phyloP scores from a whole-genome alignment of 1,140 invertebrate species.

The Sycobia sp. region DNA sequence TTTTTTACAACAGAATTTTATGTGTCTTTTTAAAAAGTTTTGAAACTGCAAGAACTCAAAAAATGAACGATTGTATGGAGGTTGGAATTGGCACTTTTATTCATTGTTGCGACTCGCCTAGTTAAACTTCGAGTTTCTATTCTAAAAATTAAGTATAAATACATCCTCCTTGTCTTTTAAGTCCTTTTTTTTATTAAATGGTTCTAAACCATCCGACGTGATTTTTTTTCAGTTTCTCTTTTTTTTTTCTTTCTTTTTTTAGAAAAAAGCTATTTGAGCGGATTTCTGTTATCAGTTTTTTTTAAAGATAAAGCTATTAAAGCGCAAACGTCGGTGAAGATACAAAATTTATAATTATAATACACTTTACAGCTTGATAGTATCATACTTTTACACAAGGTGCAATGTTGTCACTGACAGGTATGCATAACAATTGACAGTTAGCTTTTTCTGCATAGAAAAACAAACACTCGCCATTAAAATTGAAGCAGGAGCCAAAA shows the following conservation, averaged over 20 bases:
- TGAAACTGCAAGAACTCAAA: constrained; percentile 27
- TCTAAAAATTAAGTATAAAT: constrained; percentile 37
- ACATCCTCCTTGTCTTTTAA: constrained; percentile 24
- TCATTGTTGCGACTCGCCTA: constrained; percentile 31
- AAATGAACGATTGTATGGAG: constrained; percentile 23
- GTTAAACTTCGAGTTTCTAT: constrained; percentile 32
- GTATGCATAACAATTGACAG: constrained; percentile 61
- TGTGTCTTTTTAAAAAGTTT: constrained; percentile 17
- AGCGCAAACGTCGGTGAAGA: constrained; percentile 55
- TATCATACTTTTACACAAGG: constrained; percentile 58
- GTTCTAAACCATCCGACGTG: constrained; percentile 31
- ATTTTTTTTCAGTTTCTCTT: constrained; percentile 29
- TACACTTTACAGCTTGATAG: constrained; percentile 63
- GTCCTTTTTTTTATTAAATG: constrained; percentile 28
- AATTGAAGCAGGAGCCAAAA: constrained; percentile 43
- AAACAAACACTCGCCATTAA: constrained; percentile 42
- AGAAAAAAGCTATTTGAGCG: constrained; percentile 33
- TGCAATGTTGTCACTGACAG: constrained; percentile 56
- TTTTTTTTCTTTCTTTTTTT: constrained; percentile 30
- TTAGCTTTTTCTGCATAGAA: constrained; percentile 53
- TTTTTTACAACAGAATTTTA: constrained; percentile 12
- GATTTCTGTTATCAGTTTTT: constrained; percentile 29
- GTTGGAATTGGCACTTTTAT: constrained; percentile 37
- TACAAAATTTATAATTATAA: constrained; percentile 64
- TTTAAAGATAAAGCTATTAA: constrained; percentile 49